phyloP scores from a whole-genome alignment of 2,113 vertebrate species.

The Mesocricetus auratus region DNA sequence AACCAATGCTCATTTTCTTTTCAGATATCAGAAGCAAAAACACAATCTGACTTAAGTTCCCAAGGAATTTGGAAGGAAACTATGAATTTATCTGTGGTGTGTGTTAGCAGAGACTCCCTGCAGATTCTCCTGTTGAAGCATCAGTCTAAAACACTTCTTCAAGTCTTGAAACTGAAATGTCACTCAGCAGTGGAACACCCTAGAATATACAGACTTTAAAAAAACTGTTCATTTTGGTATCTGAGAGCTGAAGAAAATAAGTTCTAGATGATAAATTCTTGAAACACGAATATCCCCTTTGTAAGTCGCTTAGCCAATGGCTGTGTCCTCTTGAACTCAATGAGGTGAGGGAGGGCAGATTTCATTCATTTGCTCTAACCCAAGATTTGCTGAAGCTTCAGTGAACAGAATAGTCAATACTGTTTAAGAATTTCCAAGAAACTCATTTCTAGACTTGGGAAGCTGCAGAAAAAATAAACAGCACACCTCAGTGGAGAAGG shows the following conservation, averaged over 20 bases:
- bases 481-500: not conserved
- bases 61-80: conserved; percentile 72
- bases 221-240: conserved; percentile 32
- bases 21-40: conserved; percentile 59
- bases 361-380: not conserved
- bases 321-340: not conserved
- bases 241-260: conserved; percentile 45
- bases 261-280: conserved; percentile 34
- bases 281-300: not conserved
- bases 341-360: not conserved
- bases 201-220: conserved; percentile 64
- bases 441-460: not conserved
- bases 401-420: not conserved
- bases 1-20: conserved; percentile 73
- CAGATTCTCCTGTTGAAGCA: conserved; percentile 26
- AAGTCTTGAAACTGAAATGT: conserved; percentile 73
- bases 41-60: conserved; percentile 68
- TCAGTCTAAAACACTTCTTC: conserved; percentile 61
- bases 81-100: conserved; percentile 75
- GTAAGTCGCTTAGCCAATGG: not conserved
- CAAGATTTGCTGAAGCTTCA: not conserved
- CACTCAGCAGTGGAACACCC: conserved; percentile 56
- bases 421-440: not conserved
- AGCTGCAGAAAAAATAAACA: not conserved
- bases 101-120: conserved; percentile 69